Base-by-base conservation (phyloP, 2,888 invertebrate species). In the Cacoxenus indagator region DNA sequence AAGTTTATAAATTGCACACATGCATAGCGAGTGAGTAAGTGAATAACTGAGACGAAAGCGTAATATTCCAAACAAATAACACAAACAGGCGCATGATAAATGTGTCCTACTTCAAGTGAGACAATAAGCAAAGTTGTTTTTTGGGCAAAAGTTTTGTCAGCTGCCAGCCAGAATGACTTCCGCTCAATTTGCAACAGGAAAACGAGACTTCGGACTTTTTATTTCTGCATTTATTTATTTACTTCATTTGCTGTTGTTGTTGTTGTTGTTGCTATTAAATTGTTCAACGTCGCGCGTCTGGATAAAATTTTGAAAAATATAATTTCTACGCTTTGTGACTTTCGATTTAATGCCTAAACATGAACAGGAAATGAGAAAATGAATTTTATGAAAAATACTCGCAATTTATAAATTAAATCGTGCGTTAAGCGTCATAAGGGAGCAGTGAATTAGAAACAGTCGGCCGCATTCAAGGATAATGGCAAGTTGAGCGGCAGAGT, bases 391-490 rank as follows among this genome's bases (percentile, higher is more conserved):
- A 54, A 29, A 59, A 59, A 43, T 43, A 2, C 9, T 6, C 29
- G 26, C 26, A 62, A 62, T 62, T 43, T 62, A 62, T 62, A 45
- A 62, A 62, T 62, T 62, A 24, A 62, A 62, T 62, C 45, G 37
- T 45, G 61, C 61, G 26, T 62, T 24, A 8, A 17, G 22, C 3
- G 19, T 3, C 4, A 19, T 6, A 8, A 51, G 6, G 1, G 1
- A 1, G 48, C 0, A 5, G 22, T 9, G 22, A 51, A 17, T 4
- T 51, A 51, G 46, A 46, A 14, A 51, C n/a, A 2, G 8, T 17
- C 2, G 2, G 48, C 0, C 5, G 19, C 9, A 51, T 3, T 9
- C 5, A 51, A 51, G 48, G 48, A 22, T 22, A 51, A 1, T 9
- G 19, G 9, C 19, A 17, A 2, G n/a, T 48, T 48, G 48, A 4